Base-by-base conservation (phyloP, 2,113 vertebrate genomes). In the Amphiprion percula region DNA sequence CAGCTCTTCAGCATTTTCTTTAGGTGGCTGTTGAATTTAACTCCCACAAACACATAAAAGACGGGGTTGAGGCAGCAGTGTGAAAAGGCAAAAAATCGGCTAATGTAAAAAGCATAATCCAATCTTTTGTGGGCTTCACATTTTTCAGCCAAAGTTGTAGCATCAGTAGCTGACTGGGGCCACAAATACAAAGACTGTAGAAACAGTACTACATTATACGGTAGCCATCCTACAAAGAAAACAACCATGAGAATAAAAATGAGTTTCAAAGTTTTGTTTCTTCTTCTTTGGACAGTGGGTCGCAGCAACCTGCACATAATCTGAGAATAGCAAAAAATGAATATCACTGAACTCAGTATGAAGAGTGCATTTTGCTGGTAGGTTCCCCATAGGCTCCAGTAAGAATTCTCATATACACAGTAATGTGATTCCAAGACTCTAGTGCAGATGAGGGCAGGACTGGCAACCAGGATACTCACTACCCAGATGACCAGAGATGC, bases 21-120 rank as follows among this genome's bases (percentile, higher is more conserved):
- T 74, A 99, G 82, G 85, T 98, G 96, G 15, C 82, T 95, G 87
- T 95, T 97, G 89, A 97, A 98, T 89, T 98, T 99, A 68, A 97
- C 89, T 4, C 97, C 97, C 0, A 97, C 93, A 15, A 99, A 96
- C 15, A 97, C 96, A 0, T 98, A 99, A 85, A 99, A 96, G 66
- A 99, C 92, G 0, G 98, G 98, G 80, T 99, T 99, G 21, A 99
- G 94, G 87, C 96, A 98, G 86, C 97, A 99, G 80, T 99, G 97
- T 1, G 94, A 97, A 85, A 96, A 98, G 23, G 97, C 97, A 11
- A 98, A 46, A 28, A 96, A 77, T 4, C 95, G 94, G 75, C 93
- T 94, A 73, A 98, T 49, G 39, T 94, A 77, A 64, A 96, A 80
- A 7, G 92, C 93, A 0, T 94, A 93, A 1, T 64, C 82, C 17